These are phyloP conservation scores for Asarcornis scutulata DNA, from an alignment of 2,113 vertebrate genomes.

Conservation along the genomic window DNA sequence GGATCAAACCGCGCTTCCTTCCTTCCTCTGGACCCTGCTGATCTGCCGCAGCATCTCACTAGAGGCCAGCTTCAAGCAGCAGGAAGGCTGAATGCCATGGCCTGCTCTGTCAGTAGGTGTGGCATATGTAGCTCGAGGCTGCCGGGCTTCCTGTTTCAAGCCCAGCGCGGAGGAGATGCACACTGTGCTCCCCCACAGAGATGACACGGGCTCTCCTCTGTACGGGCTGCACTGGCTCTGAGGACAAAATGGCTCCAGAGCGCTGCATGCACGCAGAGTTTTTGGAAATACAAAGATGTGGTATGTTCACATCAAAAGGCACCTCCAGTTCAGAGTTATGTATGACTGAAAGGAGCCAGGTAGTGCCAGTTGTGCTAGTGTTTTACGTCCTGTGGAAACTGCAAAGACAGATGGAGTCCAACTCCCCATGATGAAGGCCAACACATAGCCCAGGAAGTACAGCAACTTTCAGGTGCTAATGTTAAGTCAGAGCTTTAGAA, in stretches of 20 bases:
- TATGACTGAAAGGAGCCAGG: neutral
- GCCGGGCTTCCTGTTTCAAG: neutral
- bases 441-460: neutral
- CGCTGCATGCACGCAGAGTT: rapidly evolving
- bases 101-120: neutral
- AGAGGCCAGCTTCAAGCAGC: neutral
- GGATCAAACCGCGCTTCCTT: neutral
- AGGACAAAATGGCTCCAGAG: neutral
- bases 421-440: neutral
- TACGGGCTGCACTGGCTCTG: rapidly evolving
- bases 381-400: neutral
- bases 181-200: neutral
- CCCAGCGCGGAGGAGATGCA: neutral
- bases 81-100: neutral
- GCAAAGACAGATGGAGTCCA: neutral
- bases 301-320: neutral
- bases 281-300: neutral
- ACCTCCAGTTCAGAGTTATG: neutral
- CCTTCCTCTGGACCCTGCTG: rapidly evolving
- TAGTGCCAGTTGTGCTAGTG: neutral
- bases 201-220: neutral
- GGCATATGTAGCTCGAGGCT: neutral
- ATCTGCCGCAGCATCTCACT: rapidly evolving
- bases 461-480: neutral
- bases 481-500: neutral